Evolutionary conservation across 2,113 vertebrate genomes (phyloP).

Genomic region (Elephantulus edwardii): DNA sequence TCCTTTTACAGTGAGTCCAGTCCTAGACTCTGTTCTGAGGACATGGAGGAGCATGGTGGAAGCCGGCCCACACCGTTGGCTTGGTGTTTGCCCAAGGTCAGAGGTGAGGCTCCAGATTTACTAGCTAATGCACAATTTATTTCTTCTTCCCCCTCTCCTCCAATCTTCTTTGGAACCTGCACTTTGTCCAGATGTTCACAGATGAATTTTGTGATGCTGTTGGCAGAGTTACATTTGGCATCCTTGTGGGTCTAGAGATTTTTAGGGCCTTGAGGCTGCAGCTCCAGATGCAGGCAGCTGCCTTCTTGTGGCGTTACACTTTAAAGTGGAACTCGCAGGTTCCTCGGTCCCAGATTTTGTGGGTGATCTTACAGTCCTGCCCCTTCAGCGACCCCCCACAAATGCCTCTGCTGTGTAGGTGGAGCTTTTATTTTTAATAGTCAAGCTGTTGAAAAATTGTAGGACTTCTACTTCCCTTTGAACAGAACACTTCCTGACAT

Average conservation of each 20-base stretch:
- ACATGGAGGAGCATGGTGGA: rapidly evolving
- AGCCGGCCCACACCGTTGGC: rapidly evolving
- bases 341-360: not conserved
- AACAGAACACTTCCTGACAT: conserved; percentile 11
- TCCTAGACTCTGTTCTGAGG: not conserved
- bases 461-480: not conserved
- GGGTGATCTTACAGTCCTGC: not conserved
- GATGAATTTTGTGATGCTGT: not conserved
- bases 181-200: not conserved
- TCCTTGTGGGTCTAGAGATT: not conserved
- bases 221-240: not conserved
- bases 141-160: too few relatives aligned
- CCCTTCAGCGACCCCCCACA: not conserved
- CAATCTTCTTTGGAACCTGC: not conserved
- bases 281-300: not conserved
- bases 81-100: not conserved
- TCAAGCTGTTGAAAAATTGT: not conserved
- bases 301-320: rapidly evolving
- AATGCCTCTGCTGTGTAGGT: not conserved
- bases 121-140: not conserved
- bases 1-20: not conserved
- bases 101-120: not conserved
- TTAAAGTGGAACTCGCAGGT: not conserved
- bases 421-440: conserved; percentile 42
- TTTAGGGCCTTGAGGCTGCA: not conserved